Base-by-base conservation (phyloP, 2,113 vertebrate genomes). In the Psophia crepitans region DNA sequence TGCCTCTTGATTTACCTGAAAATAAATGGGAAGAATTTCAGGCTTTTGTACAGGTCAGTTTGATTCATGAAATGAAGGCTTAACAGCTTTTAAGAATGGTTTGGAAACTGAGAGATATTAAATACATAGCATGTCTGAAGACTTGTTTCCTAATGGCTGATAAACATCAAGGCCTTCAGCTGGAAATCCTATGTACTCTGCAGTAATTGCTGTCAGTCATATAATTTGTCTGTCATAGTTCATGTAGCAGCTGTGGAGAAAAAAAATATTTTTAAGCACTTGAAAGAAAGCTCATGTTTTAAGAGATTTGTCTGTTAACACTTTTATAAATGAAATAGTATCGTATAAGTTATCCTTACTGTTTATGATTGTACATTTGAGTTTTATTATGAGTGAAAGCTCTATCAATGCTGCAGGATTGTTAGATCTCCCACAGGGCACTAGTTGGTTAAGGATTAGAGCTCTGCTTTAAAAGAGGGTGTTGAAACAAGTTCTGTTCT, bases 21-120 rank as follows among this genome's bases (percentile, higher is more conserved):
- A 97, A 91, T 80, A 97, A 99, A 41, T 99, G 99, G 99, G 96
- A 98, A 87, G 97, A 99, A 76, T 99, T 99, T 95, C 98, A 98
- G 97, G 97, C 98, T 56, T 98, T 99, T 94, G 98, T 99, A 49
- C 98, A 99, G 99, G 99, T 99, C 97, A 97, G 98, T 93, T 91
- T 76, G 75, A 44, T 70, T 93, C 20, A 54, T 49, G 24, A 95
- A 85, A 30, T 65, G 13, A 71, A 84, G 56, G 61, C 13, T 61
- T 43, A 46, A 5, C 18, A 71, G 22, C 44, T 89, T 93, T 73
- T 49, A 68, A 84, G 37, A 94, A 56, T 70, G 43, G 13, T 77
- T 92, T 94, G 39, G 48, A 86, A 86, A 66, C 19, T 6, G 28
- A 26, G 9, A 9, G 9, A 16, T 69, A 37, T 35, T 76, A 39